phyloP scores from a whole-genome alignment of 2,888 invertebrate species.

The Xanthostigma xanthostigma region DNA sequence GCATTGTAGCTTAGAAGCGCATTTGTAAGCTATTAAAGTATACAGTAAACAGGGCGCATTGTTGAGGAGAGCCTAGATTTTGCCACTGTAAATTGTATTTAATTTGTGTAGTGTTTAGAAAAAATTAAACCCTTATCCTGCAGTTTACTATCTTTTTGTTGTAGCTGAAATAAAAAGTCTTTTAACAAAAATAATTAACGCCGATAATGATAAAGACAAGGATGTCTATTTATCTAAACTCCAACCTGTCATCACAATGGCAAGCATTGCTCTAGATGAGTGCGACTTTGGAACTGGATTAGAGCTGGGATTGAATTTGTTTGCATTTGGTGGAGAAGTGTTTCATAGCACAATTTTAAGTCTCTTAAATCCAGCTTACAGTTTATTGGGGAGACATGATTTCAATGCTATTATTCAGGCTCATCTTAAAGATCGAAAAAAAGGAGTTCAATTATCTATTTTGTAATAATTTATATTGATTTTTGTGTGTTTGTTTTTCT shows the following conservation, averaged over 20 bases:
- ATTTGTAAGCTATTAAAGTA: too few relatives aligned
- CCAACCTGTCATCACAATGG: constrained; percentile 67
- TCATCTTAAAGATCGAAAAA: constrained; percentile 57
- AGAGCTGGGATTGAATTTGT: constrained; percentile 75
- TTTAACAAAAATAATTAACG: constrained; percentile 46
- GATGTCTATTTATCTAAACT: constrained; percentile 48
- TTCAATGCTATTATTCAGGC: constrained; percentile 60
- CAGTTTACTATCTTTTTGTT: constrained; percentile 16
- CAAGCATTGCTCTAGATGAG: constrained; percentile 85
- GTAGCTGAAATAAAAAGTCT: constrained; percentile 52
- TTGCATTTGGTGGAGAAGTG: constrained; percentile 54
- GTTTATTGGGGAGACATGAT: constrained; percentile 51
- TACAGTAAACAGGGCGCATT: too few relatives aligned
- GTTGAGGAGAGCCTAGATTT: too few relatives aligned
- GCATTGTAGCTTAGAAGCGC: too few relatives aligned
- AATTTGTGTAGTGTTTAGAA: too few relatives aligned
- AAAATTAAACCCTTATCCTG: background rate
- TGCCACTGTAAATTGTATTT: too few relatives aligned
- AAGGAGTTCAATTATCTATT: constrained; percentile 36
- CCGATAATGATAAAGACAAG: constrained; percentile 40
- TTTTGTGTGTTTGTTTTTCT: too few relatives aligned
- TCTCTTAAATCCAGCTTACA: constrained; percentile 60
- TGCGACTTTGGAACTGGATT: constrained; percentile 88
- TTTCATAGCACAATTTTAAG: constrained; percentile 50
- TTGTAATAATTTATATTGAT: constrained; percentile 9